Base-by-base conservation (phyloP, 1,140 invertebrate genomes). In the Lordiphosa stackelbergi region DNA sequence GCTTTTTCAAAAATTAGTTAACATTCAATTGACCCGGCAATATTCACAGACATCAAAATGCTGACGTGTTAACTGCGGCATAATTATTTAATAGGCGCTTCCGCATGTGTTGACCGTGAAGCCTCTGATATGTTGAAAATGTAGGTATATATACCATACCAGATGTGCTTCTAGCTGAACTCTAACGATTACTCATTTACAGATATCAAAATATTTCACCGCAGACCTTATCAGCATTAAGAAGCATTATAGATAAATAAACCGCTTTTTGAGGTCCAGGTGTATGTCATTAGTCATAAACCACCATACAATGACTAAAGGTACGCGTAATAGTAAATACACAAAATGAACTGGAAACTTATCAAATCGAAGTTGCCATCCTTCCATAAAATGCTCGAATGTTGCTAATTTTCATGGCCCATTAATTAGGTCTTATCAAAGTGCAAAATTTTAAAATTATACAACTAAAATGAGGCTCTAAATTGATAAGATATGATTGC, bases 341-440 rank as follows among this genome's bases (percentile, higher is more conserved):
- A 5, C 6, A 31, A 31, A 31, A 31, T 31, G 28, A 31, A 31
- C 28, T 31, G 1, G 1, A 5, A 31, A 31, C 28, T 31, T 31
- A 31, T 31, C 28, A 31, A 2, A 31, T 31, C 28, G 28, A 31
- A 8, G 8, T 31, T 31, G 12, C 12, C 2, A 41, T 16, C 10
- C 4, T 11, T 31, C 7, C 28, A 31, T 31, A 31, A 31, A 31
- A 24, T 46, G 11, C 24, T 28, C 43, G 43, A 24, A 13, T 46
- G 8, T 46, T 46, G 9, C 5, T 11, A 0, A 2, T 40, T 31
- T 42, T 31, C 46, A 7, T 12, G 43, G 42, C 52, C 35, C 60
- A 63, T 58, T 63, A 57, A 63, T 63, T 63, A 45, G 8, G 12
- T 24, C 53, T 64, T 68, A 68, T 68, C 60, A 35, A 31, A 53